Evolutionary conservation across 2,888 invertebrate genomes (phyloP), one percentile per base, ranked within the genome.

Genomic region (Rhamnusium bicolor): DNA sequence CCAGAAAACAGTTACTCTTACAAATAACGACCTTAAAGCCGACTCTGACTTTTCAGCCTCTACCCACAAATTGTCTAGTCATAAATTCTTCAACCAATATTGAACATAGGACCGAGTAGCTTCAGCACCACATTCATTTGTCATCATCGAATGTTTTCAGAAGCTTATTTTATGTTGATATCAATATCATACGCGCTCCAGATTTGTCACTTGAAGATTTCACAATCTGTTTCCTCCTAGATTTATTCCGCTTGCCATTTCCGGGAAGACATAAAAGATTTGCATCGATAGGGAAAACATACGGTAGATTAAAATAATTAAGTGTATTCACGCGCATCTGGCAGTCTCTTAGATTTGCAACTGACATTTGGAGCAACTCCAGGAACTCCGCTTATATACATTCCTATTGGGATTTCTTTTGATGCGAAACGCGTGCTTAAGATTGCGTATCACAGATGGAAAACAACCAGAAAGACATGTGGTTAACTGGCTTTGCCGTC

Each of bases 341-440:
- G 53, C 53, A 53, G 40, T 53, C 12, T 29, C 32, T 10, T 65
- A 27, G 63, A 63, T 65, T 65, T 65, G 65, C 65, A 53, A 65
- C 29, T 65, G 65, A 32, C 53, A 21, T 53, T 32, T 10, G 32
- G 65, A 32, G 53, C 21, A 32, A 12, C 53, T 49, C 53, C 65
- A 7, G 18, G 62, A 63, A 12, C 27, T 51, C 49, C 8, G 29
- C 27, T 29, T 51, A 24, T 49, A 19, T 53, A 53, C 32, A n/a
- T 14, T 27, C 65, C 65, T 12, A 32, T 65, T 53, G 65, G 65
- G 53, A n/a, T 53, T 65, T 46, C 53, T 32, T 65, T 65, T 65
- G 65, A 65, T 65, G 65, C 32, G 65, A 65, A 65, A 65, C 65
- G 65, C 65, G 65, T 65, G 65, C 32, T 32, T 49, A 29, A 54